Evolutionary conservation across 2,888 invertebrate genomes (phyloP).

Genomic region (Coecobrya sp.): DNA sequence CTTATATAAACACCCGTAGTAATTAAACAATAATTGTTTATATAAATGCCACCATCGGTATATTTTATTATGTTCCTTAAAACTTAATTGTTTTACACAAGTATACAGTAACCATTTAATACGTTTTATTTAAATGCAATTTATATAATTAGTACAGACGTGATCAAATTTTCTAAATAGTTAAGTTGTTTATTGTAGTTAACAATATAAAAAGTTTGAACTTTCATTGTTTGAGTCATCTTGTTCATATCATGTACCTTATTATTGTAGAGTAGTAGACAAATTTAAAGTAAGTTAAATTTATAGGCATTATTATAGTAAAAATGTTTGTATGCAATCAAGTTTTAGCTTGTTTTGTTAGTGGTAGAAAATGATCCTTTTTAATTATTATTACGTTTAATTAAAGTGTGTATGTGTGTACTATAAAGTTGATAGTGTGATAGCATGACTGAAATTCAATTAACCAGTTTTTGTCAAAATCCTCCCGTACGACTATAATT

Average conservation of each 20-base stretch:
- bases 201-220: conserved; percentile 59
- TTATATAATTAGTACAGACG: background rate
- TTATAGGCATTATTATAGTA: too few species aligned
- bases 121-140: background rate
- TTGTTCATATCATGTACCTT: background rate
- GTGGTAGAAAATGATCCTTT: too few species aligned
- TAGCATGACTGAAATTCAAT: too few species aligned
- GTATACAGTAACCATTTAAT: background rate
- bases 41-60: conserved; percentile 27
- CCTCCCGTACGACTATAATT: too few species aligned
- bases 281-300: too few species aligned
- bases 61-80: background rate
- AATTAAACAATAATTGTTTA: background rate
- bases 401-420: too few species aligned
- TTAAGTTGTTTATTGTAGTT: background rate
- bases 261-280: too few species aligned
- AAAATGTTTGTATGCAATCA: too few species aligned
- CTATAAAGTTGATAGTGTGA: too few species aligned
- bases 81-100: background rate
- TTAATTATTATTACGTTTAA: too few species aligned
- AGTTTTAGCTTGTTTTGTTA: too few species aligned
- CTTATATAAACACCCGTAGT: conserved; percentile 13
- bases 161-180: background rate
- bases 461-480: too few species aligned
- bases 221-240: conserved; percentile 60